phyloP scores from a whole-genome alignment of 2,888 invertebrate genomes.

The Ophion obscuratus region DNA sequence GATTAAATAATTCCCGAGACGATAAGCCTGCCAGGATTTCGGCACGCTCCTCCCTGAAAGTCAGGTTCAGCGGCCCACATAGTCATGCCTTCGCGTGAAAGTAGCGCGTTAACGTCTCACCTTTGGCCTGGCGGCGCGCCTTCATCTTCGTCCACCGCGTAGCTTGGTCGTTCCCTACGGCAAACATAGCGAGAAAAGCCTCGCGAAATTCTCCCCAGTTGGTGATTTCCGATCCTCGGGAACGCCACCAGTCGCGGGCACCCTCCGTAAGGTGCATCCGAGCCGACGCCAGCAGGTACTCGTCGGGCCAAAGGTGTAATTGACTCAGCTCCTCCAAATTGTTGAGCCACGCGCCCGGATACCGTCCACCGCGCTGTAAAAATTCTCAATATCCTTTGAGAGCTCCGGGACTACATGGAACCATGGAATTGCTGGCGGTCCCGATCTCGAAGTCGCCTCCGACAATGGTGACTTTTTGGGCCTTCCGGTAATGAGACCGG shows the following conservation, averaged over 20 bases:
- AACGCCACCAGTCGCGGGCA: slow-evolving; percentile 33
- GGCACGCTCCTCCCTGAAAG: too few species aligned
- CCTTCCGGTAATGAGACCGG: too few species aligned
- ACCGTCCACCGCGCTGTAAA: slow-evolving; percentile 32
- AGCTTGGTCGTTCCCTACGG: background rate
- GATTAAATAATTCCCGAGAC: too few species aligned
- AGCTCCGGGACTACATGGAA: slow-evolving; percentile 33
- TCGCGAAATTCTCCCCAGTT: slow-evolving; percentile 39
- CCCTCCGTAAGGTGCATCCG: slow-evolving; percentile 5
- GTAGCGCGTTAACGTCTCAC: too few species aligned
- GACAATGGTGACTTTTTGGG: too few species aligned
- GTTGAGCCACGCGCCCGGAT: slow-evolving; percentile 36
- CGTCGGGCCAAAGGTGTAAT: slow-evolving; percentile 36
- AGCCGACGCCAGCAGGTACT: slow-evolving; percentile 35
- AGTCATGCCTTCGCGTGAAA: too few species aligned
- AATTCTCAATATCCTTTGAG: slow-evolving; percentile 30
- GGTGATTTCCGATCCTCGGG: background rate
- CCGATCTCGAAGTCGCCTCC: too few species aligned
- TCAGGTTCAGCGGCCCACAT: too few species aligned
- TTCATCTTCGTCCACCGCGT: slow-evolving; percentile 7
- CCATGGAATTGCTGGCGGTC: too few species aligned
- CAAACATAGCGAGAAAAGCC: slow-evolving; percentile 14
- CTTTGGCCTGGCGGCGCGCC: background rate
- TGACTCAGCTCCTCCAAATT: slow-evolving; percentile 28
- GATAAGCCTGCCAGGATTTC: too few species aligned